These are phyloP conservation scores for Fundulus diaphanus DNA, from an alignment of 2,797 vertebrate genomes.

Conservation along the genomic window DNA sequence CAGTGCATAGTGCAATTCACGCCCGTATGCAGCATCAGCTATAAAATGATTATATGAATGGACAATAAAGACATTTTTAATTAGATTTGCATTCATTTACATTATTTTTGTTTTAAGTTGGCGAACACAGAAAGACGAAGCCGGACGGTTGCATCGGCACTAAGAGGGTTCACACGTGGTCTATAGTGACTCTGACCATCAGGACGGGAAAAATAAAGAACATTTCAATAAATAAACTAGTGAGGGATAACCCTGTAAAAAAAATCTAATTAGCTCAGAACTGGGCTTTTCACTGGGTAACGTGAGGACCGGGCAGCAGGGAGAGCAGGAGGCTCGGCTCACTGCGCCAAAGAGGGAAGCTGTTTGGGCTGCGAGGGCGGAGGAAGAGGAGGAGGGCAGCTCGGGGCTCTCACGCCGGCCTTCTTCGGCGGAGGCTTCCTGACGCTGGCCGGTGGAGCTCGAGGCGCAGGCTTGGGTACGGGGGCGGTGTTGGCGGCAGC, in stretches of 20 bases:
- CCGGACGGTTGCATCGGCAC: neutral
- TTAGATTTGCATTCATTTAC: slow-evolving; percentile 53
- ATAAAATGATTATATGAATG: slow-evolving; percentile 61
- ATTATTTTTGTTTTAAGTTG: slow-evolving; percentile 1
- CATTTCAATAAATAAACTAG: slow-evolving; percentile 60
- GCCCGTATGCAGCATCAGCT: slow-evolving; percentile 67
- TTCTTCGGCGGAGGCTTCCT: slow-evolving; percentile 69
- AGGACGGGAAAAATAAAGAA: slow-evolving; percentile 8
- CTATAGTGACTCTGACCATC: neutral
- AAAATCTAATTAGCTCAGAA: too few species aligned
- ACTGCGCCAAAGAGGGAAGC: slow-evolving; percentile 61
- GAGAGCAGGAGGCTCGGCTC: slow-evolving; percentile 9
- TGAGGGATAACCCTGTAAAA: neutral
- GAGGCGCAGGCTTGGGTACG: slow-evolving; percentile 7
- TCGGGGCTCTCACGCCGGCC: slow-evolving; percentile 71
- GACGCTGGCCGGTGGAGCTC: neutral
- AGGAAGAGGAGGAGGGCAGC: slow-evolving; percentile 80
- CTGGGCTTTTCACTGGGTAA: neutral
- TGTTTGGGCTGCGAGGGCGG: slow-evolving; percentile 68
- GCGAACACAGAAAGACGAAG: neutral
- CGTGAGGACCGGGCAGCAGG: too few species aligned
- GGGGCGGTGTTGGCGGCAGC: neutral
- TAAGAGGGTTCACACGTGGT: neutral
- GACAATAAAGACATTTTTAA: slow-evolving; percentile 75
- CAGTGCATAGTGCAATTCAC: slow-evolving; percentile 61